These are phyloP conservation scores for Phytoseiulus persimilis DNA, from an alignment of 2,888 invertebrate species.

Conservation along the genomic window DNA sequence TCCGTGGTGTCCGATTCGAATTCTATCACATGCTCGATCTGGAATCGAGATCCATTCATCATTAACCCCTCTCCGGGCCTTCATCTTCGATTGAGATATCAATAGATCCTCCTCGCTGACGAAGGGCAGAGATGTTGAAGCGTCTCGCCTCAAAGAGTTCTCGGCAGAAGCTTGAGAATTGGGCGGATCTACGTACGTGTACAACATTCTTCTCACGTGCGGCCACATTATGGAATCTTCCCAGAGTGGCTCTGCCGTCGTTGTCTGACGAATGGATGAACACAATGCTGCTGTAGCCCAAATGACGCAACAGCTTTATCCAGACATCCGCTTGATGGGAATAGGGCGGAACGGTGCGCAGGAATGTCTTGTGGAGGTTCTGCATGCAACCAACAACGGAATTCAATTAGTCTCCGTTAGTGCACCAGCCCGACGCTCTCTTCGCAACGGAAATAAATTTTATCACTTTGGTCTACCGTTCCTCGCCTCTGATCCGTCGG, in stretches of 20 bases:
- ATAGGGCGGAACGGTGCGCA: slow-evolving; percentile 92
- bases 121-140: no score
- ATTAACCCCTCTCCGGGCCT: no score
- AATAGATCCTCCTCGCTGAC: no score
- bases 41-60: no score
- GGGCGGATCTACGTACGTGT: slow-evolving; percentile 34
- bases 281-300: slow-evolving; percentile 60
- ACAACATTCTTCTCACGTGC: slow-evolving; percentile 71
- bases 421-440: no score
- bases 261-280: slow-evolving; percentile 93
- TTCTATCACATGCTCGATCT: slow-evolving; percentile 83
- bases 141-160: no score
- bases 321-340: slow-evolving; percentile 98
- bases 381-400: slow-evolving; percentile 49
- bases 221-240: slow-evolving; percentile 85
- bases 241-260: slow-evolving; percentile 82
- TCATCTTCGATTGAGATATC: no score
- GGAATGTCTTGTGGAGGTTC: slow-evolving; percentile 93
- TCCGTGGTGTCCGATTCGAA: slow-evolving; percentile 80
- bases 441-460: not conserved
- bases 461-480: not conserved
- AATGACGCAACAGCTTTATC: slow-evolving; percentile 83
- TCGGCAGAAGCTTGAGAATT: no score
- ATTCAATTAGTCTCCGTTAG: not conserved
- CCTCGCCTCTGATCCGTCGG: no score